These are phyloP conservation scores for Axea sp. DNA, from an alignment of 2,888 invertebrate genomes.

Conservation along the genomic window DNA sequence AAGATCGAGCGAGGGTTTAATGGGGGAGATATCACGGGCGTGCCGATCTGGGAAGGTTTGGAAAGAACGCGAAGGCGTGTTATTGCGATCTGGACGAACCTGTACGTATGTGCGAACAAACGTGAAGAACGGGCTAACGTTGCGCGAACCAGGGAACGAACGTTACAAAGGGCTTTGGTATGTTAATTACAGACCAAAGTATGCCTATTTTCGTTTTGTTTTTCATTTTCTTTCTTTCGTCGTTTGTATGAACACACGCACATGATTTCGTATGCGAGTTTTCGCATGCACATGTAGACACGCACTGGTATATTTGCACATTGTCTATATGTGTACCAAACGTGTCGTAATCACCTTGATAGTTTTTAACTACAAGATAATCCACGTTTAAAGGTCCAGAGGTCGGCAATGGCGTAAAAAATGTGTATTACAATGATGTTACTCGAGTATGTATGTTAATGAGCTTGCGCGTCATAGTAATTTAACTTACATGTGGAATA, in stretches of 20 bases:
- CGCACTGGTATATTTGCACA: constrained; percentile 17
- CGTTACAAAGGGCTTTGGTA: constrained; percentile 76
- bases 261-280: neutral
- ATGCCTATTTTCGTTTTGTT: constrained; percentile 64
- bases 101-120: constrained; percentile 60
- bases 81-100: constrained; percentile 57
- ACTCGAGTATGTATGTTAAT: too few species aligned
- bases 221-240: constrained; percentile 12
- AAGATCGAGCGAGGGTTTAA: constrained; percentile 60
- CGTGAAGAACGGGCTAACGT: constrained; percentile 48
- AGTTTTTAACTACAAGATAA: constrained; percentile 27
- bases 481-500: too few species aligned
- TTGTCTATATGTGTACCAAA: constrained; percentile 1
- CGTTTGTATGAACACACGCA: constrained; percentile 19
- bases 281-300: neutral
- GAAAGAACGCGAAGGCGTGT: constrained; percentile 59
- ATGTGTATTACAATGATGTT: too few species aligned
- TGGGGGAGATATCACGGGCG: constrained; percentile 62
- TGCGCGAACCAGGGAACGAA: constrained; percentile 63
- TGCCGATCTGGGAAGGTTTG: constrained; percentile 58
- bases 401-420: too few species aligned
- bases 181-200: constrained; percentile 78
- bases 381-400: neutral
- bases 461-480: too few species aligned
- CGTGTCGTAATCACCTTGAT: constrained; percentile 17